These are phyloP conservation scores for Sepioteuthis lessoniana DNA, from an alignment of 2,888 invertebrate species.

Conservation along the genomic window DNA sequence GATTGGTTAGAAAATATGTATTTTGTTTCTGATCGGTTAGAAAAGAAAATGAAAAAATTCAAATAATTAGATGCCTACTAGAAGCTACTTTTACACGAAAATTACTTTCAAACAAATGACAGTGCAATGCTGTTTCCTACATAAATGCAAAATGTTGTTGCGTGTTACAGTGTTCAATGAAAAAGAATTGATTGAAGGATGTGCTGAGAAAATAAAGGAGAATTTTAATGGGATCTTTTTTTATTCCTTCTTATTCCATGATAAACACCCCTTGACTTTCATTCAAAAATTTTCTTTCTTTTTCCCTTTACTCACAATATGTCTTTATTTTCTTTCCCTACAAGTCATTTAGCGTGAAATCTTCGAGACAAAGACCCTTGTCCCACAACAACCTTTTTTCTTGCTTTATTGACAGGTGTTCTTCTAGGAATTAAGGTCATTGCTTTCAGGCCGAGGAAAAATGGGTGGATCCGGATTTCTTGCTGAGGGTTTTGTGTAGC, in stretches of 20 bases:
- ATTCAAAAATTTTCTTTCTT: neutral
- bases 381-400: neutral
- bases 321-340: neutral
- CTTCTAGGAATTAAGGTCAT: neutral
- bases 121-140: neutral
- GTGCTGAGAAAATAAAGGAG: neutral
- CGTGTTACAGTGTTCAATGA: neutral
- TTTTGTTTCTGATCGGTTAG: neutral
- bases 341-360: slow-evolving; percentile 11
- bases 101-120: too few relatives aligned
- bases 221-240: neutral
- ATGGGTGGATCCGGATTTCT: neutral
- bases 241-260: neutral
- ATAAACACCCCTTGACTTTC: neutral
- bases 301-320: neutral
- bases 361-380: neutral
- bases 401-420: neutral
- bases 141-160: neutral
- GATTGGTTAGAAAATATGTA: too few relatives aligned
- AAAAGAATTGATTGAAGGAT: neutral
- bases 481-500: neutral
- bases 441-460: neutral
- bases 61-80: too few relatives aligned
- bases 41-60: neutral
- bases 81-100: too few relatives aligned